Base-by-base conservation (phyloP, 1,140 invertebrate genomes). In the Lordiphosa clarofinis region DNA sequence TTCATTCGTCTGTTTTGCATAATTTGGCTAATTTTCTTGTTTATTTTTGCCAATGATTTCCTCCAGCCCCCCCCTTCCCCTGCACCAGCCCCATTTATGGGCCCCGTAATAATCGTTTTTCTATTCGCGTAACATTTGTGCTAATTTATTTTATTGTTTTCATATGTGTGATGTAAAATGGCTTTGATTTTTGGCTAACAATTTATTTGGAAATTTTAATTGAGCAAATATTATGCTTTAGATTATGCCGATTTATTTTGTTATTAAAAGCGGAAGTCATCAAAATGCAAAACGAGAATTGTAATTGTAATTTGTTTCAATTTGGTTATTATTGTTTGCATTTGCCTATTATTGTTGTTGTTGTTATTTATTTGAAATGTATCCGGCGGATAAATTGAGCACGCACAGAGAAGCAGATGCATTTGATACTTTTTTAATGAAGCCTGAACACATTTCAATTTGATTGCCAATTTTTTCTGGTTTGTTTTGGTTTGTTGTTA, bases 141-240 rank as follows among this genome's bases (percentile, higher is more conserved):
- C 73, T 75, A 86, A 86, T 86, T 86, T 86, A 68, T 79, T 86
- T 86, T 73, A 86, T 86, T 73, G 78, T 62, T 64, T 69, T 39
- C 35, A 43, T 36, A 56, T 36, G 35, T 59, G 3, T 64, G 11
- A 54, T 59, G 65, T 86, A 68, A 69, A 86, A 67, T 70, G 76
- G 69, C 67, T 87, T 82, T 82, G 64, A 73, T 86, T 86, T 76
- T 86, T 73, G 65, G 65, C 69, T 78, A 82, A 76, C 46, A 87
- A 87, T 82, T 81, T 87, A 82, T 87, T 87, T 87, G 82, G 19
- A 82, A 86, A 87, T 87, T 87, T 87, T 87, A 87, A 87, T 87
- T 87, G 82, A 73, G 61, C 48, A 71, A 87, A 87, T 87, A 87
- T 87, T 87, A 64, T 87, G 72, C 56, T 72, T 68, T 47, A 63